Evolutionary conservation across 2,797 vertebrate species (phyloP).

Genomic region (Pseudomugil tenellus): DNA sequence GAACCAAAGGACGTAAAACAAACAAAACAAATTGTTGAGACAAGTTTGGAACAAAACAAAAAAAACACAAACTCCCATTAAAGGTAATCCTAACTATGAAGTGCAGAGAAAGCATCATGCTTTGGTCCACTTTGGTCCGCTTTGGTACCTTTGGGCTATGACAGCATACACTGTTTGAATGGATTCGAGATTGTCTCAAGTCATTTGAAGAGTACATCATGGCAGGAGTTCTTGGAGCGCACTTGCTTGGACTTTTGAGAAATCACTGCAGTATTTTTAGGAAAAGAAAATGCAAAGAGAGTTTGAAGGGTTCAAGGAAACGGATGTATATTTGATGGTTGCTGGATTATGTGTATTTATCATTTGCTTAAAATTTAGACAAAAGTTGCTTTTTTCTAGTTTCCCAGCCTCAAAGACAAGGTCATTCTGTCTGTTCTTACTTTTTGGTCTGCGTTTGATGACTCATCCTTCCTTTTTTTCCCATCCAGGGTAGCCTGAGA

Average conservation of each 20-base stretch:
- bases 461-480: conserved; percentile 10
- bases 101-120: neutral
- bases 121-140: neutral
- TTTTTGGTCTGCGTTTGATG: neutral
- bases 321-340: neutral
- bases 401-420: neutral
- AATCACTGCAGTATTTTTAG: neutral
- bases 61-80: neutral
- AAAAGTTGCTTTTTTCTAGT: neutral
- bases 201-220: neutral
- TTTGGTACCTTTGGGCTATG: neutral
- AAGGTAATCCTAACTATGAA: neutral
- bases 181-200: neutral
- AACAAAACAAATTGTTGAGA: too few species aligned
- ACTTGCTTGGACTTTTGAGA: neutral
- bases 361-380: neutral
- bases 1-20: too few species aligned
- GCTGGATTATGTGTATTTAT: neutral
- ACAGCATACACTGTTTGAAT: neutral
- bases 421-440: neutral
- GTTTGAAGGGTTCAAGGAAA: neutral
- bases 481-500: conserved; percentile 88
- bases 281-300: too few species aligned
- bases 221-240: neutral
- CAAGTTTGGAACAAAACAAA: neutral